Evolutionary conservation across 2,888 invertebrate species (phyloP).

Genomic region (Falcaria lacertinaria): DNA sequence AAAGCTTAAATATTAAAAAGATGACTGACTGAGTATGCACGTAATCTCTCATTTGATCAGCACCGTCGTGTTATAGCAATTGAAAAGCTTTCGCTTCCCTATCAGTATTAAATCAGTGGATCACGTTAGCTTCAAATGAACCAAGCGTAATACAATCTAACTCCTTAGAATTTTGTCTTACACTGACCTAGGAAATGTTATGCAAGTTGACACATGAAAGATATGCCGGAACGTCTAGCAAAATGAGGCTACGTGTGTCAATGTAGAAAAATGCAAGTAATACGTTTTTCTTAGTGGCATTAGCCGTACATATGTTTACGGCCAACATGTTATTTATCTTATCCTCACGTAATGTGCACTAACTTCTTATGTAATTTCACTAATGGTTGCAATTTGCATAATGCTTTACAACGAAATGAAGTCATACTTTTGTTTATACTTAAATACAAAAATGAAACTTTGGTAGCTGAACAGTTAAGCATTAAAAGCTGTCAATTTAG

Average conservation of each 20-base stretch:
- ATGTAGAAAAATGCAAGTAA: background rate
- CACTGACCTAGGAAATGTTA: conserved; percentile 49
- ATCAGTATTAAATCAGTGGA: background rate
- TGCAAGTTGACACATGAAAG: conserved; percentile 43
- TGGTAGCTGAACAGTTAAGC: no score
- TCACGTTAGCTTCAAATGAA: background rate
- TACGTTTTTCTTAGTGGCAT: background rate
- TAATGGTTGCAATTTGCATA: conserved; percentile 1
- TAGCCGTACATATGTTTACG: background rate
- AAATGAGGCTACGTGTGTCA: conserved; percentile 3
- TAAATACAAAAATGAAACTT: no score
- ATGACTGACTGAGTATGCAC: no score
- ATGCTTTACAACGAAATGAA: background rate
- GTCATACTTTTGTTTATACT: no score
- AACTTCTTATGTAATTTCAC: background rate
- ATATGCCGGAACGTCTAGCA: conserved; percentile 21
- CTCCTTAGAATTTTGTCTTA: conserved; percentile 24
- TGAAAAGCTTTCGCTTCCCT: background rate
- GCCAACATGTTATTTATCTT: background rate
- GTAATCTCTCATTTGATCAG: no score
- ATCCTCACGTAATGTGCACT: background rate
- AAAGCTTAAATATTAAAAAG: no score
- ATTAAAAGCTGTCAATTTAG: no score
- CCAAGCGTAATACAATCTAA: conserved; percentile 27
- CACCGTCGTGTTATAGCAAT: background rate